Conservation (phyloP, 37 sponge, comb jelly and placozoan genomes). For the Corticium candelabrum region DNA sequence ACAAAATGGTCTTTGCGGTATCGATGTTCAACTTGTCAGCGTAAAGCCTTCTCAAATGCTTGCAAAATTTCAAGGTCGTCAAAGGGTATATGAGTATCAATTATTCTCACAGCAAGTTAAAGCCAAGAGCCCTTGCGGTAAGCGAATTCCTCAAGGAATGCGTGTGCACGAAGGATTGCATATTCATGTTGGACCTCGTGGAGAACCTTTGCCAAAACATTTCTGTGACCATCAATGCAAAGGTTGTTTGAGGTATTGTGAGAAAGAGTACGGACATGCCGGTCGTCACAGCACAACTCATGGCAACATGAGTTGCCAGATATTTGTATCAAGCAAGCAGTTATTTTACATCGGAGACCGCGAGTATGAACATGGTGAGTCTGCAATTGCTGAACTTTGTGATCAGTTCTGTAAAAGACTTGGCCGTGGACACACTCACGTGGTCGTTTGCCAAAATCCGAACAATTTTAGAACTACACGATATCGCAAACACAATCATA, state of each 20-base stretch:
- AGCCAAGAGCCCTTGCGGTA: too few relatives aligned
- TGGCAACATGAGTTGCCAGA: background rate
- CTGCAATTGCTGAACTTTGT: constrained; percentile 7
- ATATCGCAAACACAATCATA: background rate
- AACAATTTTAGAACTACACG: background rate
- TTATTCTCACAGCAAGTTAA: too few relatives aligned
- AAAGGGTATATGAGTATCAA: too few relatives aligned
- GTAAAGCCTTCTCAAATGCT: too few relatives aligned
- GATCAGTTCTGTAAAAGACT: background rate
- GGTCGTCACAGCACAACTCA: background rate
- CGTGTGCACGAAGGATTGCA: too few relatives aligned
- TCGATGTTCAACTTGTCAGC: too few relatives aligned
- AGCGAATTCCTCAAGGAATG: too few relatives aligned
- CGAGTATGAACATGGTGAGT: constrained; percentile 18
- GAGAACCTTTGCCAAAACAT: too few relatives aligned
- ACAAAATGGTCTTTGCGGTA: too few relatives aligned
- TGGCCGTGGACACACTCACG: constrained; percentile 10
- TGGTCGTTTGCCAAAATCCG: background rate
- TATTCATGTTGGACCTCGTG: too few relatives aligned
- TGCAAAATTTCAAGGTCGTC: too few relatives aligned
- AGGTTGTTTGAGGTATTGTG: background rate
- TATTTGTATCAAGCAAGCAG: background rate
- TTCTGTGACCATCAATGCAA: background rate
- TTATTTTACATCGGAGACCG: background rate
- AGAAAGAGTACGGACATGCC: background rate